Base-by-base conservation (phyloP, 2,113 vertebrate species). In the Rhodinocichla rosea region DNA sequence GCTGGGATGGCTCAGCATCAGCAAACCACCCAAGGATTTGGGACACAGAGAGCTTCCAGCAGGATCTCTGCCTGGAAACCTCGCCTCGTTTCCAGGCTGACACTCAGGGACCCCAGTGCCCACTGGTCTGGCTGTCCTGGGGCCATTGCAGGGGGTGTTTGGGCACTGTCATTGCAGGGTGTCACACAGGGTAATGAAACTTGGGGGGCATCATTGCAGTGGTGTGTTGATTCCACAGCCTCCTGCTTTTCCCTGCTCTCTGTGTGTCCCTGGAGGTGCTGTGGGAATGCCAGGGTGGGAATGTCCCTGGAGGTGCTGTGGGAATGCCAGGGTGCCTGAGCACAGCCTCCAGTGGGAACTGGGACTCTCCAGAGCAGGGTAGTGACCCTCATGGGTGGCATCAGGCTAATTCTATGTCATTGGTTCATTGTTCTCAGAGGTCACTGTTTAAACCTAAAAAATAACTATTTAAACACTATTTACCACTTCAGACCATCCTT, bases 181-280 rank as follows among this genome's bases (percentile, higher is more conserved):
- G 1, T 30, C 3, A 13, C 37, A 2, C 17, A 13, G n/a, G 8
- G 1, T 23, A 6, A 6, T 14, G 30, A 2, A 26, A 5, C n/a
- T 4, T 35, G 10, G 44, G 42, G 11, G 27, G 0, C 21, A 6
- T 1, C 10, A 0, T 0, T 87, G 73, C 50, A 20, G 28, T 11
- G 23, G 1, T 15, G 16, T 1, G 5, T 3, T 44, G n/a, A 7
- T 52, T 73, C 10, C 45, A 5, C 27, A 10, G 2, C 17, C 39
- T 69, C 7, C 55, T 55, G 55, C n/a, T 27, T 63, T 17, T 10
- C 35, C 24, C 78, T 75, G 67, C 35, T 56, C 15, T 14, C 27
- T 11, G 11, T 0, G 10, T 33, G 52, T 44, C n/a, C 53, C 60
- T 30, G 65, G 4, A 32, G 33, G 22, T 49, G 47, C 47, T 49